Evolutionary conservation across 2,113 vertebrate species (phyloP), one percentile per base, ranked within the genome.

Genomic region (Canis aureus): DNA sequence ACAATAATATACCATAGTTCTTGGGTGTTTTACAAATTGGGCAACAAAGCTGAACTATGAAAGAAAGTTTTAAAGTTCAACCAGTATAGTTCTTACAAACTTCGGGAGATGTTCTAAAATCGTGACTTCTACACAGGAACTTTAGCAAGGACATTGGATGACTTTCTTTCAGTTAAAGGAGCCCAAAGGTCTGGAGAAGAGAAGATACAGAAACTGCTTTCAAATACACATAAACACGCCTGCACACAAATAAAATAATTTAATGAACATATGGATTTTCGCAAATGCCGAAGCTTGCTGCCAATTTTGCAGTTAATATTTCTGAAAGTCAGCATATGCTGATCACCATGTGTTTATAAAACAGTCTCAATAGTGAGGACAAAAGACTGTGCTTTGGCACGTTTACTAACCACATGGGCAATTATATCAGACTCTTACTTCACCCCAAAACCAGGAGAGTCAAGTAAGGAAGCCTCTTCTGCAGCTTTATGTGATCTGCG

Each of bases 301-400:
- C 91, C 97, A 97, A 71, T 90, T 97, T 97, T 92, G 53, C 87
- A 96, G 97, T 89, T 94, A 95, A 91, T 97, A 95, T 97, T 96
- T 97, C 73, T 96, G 79, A 89, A 97, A 95, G 93, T 89, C 97
- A 96, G 73, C 86, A 91, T 95, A 82, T 93, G 82, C 78, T 91
- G 93, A 92, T 96, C 79, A 73, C 79, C 95, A 94, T 69, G 82
- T 98, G 96, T 96, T 97, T 97, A 88, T 93, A 91, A 97, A 95
- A 89, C n/a, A 88, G 81, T 90, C 88, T 94, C 89, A 89, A 76
- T 82, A 92, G 87, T 91, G 73, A 95, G 97, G 85, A 96, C 94
- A 95, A 97, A 97, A 91, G 94, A 94, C 60, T 74, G 88, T 1
- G 1, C 59, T 94, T 89, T 97, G 96, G 96, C 94, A 78, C 16